phyloP scores from a whole-genome alignment of 2,113 vertebrate genomes.

The Athene cunicularia region DNA sequence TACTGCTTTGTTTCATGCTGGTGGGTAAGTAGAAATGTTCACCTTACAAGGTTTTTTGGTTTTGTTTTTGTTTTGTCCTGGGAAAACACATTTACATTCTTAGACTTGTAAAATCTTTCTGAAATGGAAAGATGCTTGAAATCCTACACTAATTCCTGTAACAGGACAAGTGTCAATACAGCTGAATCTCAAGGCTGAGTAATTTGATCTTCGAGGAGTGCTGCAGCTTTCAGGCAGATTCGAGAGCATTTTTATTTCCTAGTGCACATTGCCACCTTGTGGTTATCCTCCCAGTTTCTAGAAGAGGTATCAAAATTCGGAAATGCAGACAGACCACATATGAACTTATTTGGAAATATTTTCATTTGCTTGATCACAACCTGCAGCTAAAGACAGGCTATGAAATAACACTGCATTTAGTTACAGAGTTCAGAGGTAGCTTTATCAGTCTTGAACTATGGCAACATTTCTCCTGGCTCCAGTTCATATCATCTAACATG shows the following conservation, averaged over 20 bases:
- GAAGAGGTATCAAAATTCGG: neutral
- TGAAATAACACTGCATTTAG: neutral
- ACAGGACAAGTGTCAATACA: neutral
- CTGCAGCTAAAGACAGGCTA: neutral
- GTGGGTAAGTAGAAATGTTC: neutral
- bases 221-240: neutral
- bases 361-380: neutral
- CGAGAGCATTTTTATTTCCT: slow-evolving; percentile 50
- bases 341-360: neutral
- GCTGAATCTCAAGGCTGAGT: neutral
- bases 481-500: fast-evolving
- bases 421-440: neutral
- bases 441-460: neutral
- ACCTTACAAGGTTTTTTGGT: too few relatives aligned
- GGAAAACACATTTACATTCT: neutral
- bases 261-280: slow-evolving; percentile 74
- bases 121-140: neutral
- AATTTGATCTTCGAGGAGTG: too few relatives aligned
- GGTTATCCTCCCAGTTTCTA: neutral
- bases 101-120: neutral
- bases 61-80: neutral
- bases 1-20: too few relatives aligned
- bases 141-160: neutral
- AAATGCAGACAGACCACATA: neutral
- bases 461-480: neutral